These are phyloP conservation scores for Sander lucioperca DNA, from an alignment of 2,113 vertebrate species.

Conservation along the genomic window DNA sequence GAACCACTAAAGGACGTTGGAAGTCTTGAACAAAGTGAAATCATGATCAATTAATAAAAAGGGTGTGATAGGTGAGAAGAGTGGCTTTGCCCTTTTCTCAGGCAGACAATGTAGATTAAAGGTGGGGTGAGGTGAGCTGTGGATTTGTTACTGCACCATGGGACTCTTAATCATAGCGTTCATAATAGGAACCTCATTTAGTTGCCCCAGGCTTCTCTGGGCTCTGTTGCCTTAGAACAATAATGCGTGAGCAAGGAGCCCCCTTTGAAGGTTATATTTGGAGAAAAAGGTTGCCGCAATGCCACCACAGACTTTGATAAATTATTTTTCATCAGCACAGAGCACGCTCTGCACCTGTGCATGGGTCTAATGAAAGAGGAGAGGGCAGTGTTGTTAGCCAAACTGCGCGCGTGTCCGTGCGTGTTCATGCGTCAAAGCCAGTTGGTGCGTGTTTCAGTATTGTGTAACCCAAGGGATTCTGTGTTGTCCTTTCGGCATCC, in stretches of 20 bases:
- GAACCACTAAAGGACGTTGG: not conserved
- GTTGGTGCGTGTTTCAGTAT: conserved; percentile 26
- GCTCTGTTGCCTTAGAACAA: conserved; percentile 76
- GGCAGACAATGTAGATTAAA: conserved; percentile 74
- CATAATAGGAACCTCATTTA: conserved; percentile 77
- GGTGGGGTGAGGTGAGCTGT: conserved; percentile 64
- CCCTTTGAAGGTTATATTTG: conserved; percentile 81
- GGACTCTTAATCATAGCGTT: conserved; percentile 77
- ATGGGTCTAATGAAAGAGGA: conserved; percentile 70
- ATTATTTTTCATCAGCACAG: conserved; percentile 79
- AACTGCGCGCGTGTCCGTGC: not conserved
- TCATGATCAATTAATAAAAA: conserved; percentile 60
- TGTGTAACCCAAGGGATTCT: conserved; percentile 55
- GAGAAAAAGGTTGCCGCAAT: conserved; percentile 72
- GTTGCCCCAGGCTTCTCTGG: conserved; percentile 68
- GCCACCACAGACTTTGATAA: conserved; percentile 76
- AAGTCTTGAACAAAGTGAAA: conserved; percentile 55
- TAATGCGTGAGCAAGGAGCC: conserved; percentile 61
- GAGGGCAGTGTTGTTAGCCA: conserved; percentile 48
- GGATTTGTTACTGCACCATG: conserved; percentile 69
- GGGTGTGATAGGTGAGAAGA: conserved; percentile 66
- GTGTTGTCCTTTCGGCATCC: conserved; percentile 56
- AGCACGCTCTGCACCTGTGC: conserved; percentile 72
- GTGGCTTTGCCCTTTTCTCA: conserved; percentile 73
- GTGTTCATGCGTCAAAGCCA: conserved; percentile 6